Evolutionary conservation across 2,888 invertebrate genomes (phyloP).

Genomic region (Mongoloraphidia duomilia): DNA sequence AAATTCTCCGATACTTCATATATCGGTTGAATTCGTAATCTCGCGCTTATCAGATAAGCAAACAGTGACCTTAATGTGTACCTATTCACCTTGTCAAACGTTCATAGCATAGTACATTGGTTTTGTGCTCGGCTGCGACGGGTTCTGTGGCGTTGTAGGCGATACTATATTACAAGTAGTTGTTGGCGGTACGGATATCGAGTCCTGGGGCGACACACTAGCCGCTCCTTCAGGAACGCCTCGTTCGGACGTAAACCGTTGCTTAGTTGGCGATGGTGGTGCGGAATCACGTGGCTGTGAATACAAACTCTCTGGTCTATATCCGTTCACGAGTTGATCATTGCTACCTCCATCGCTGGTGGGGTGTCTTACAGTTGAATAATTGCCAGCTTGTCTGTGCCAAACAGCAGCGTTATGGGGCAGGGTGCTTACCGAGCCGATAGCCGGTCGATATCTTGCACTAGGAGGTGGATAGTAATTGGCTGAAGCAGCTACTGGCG

Average conservation of each 20-base stretch:
- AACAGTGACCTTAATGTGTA: conserved; percentile 21
- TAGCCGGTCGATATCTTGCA: conserved; percentile 20
- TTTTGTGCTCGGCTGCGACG: conserved; percentile 29
- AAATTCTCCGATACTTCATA: conserved; percentile 3
- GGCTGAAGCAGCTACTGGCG: conserved; percentile 18
- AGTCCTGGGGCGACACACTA: conserved; percentile 52
- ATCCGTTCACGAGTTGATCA: conserved; percentile 22
- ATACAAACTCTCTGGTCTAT: conserved; percentile 17
- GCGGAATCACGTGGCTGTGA: conserved; percentile 25
- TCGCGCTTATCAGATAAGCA: conserved; percentile 8
- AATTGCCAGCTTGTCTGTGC: conserved; percentile 22
- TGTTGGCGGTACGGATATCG: conserved; percentile 26
- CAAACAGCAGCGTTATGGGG: conserved; percentile 16
- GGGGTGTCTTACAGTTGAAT: not conserved
- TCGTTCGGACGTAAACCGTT: conserved; percentile 38
- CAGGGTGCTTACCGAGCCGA: conserved; percentile 17
- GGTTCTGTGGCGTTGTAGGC: conserved; percentile 34
- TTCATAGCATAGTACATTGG: conserved; percentile 77
- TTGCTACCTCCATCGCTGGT: conserved; percentile 19
- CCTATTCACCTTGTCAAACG: conserved; percentile 60
- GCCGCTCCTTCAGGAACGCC: conserved; percentile 64
- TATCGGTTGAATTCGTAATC: not conserved
- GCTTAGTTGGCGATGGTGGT: conserved; percentile 39
- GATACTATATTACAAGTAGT: conserved; percentile 27
- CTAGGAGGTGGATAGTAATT: not conserved